Percentiles rank a stretch among this genome's conserved stretches.
Conservation (phyloP, 2,888 invertebrate species). For the Drymonia ruficornis region DNA sequence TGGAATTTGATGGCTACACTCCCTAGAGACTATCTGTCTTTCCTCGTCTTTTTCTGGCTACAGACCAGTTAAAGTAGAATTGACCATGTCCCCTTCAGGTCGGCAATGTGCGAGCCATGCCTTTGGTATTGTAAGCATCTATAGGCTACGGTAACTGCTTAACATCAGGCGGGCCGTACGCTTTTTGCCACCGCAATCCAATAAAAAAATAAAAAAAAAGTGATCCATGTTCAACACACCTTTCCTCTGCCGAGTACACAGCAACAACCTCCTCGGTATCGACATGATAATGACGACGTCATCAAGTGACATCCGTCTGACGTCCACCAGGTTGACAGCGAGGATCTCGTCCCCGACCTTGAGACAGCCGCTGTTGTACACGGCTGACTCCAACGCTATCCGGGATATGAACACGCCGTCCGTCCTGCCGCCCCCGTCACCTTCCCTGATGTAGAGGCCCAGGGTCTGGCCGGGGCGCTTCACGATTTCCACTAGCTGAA, state of each 20-base stretch:
- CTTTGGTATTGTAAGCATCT: too few relatives aligned
- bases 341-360: conserved; percentile 99
- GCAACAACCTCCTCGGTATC: conserved; percentile 97
- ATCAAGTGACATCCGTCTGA: conserved; percentile 98
- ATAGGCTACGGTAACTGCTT: too few relatives aligned
- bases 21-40: too few relatives aligned
- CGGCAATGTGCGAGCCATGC: too few relatives aligned
- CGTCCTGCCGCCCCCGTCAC: conserved; percentile 97
- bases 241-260: conserved; percentile 95
- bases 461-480: conserved; percentile 99
- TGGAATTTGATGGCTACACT: too few relatives aligned
- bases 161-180: too few relatives aligned
- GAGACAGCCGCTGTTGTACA: conserved; percentile 98
- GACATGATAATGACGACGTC: conserved; percentile 99
- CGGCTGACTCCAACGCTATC: conserved; percentile 96
- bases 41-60: too few relatives aligned
- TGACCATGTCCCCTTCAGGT: too few relatives aligned
- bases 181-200: too few relatives aligned
- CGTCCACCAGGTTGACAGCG: conserved; percentile 98
- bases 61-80: too few relatives aligned
- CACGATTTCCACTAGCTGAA: conserved; percentile 98
- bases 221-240: conserved; percentile 79
- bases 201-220: too few relatives aligned
- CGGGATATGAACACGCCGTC: conserved; percentile 99
- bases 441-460: conserved; percentile 98